Base-by-base conservation (phyloP, 1,140 invertebrate genomes). In the Cyphomyrmex costatus region DNA sequence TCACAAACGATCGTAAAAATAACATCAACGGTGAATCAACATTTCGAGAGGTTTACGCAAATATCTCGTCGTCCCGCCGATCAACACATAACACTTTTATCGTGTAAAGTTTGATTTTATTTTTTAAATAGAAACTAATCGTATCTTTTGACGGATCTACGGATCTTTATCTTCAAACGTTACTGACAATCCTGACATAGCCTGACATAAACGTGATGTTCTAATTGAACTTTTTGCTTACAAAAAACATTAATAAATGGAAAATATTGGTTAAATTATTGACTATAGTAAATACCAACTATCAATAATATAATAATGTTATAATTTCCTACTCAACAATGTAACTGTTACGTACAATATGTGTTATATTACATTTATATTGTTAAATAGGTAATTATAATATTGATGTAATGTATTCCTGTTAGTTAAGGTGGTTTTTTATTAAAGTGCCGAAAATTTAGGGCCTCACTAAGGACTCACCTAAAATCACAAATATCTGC, bases 1-100 rank as follows among this genome's bases (percentile, higher is more conserved):
- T 4, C 66, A 7, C 46, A 77, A 21, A 53, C 2, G 19, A 0
- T 80, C 27, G 30, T 12, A 80, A 80, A 70, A 61, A 77, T 61
- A 27, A 77, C 53, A 4, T 63, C 36, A 7, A 2, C 1, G 8
- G 10, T 27, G 56, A 77, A 63, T 63, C 36, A 63, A 19, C 33
- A 27, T 42, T 77, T 77, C 58, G 21, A n/a, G 21, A 68, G 30
- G 6, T 56, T 61, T 16, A 27, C 19, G 24, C 30, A 8, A 85
- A 51, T 84, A n/a, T 51, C 53, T 33, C 16, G 12, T 56, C 49
- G 24, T 53, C 14, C 14, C n/a, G 4, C 12, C 8, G 7, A 7
- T 24, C 27, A 74, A 56, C 30, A 60, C 19, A n/a, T 46, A 24
- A 14, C 21, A 24, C 19, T 46, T n/a, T n/a, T 53, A 10, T 74